These are phyloP conservation scores for Sphaerodactylus townsendi DNA, from an alignment of 2,113 vertebrate species.

Conservation along the genomic window DNA sequence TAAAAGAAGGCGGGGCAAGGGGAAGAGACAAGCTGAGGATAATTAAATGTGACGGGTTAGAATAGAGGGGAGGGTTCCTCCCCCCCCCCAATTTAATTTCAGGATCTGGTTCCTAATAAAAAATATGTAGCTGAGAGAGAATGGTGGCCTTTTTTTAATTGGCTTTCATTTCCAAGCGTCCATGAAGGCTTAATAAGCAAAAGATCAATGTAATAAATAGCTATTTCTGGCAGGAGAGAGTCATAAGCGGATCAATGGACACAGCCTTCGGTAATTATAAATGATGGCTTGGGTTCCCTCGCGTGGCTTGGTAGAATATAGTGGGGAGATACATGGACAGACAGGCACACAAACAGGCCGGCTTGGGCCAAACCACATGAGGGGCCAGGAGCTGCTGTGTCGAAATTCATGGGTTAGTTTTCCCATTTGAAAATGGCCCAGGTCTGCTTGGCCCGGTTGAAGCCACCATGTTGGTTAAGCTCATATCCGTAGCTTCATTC, in stretches of 20 bases:
- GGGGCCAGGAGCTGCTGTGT: too few relatives aligned
- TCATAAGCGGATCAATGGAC: background rate
- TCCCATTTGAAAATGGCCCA: too few relatives aligned
- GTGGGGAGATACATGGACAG: background rate
- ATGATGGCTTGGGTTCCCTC: too few relatives aligned
- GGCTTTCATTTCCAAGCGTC: background rate
- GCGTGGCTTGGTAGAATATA: background rate
- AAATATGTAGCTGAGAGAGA: background rate
- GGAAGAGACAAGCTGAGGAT: background rate
- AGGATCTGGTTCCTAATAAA: background rate
- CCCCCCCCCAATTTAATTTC: background rate
- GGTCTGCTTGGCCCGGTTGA: too few relatives aligned
- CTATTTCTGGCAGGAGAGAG: background rate
- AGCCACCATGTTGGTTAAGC: too few relatives aligned
- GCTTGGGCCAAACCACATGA: too few relatives aligned
- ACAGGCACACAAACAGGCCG: too few relatives aligned
- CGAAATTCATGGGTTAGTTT: too few relatives aligned
- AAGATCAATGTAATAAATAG: background rate
- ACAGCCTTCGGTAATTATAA: background rate
- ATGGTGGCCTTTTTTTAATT: background rate
- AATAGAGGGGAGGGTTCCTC: background rate
- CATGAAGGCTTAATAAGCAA: background rate
- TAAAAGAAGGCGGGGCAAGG: background rate
- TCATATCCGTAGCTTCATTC: too few relatives aligned
- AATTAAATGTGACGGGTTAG: background rate